Evolutionary conservation across 2,888 invertebrate genomes (phyloP), one percentile per base, ranked within the genome.

Genomic region (Eledona agricola): DNA sequence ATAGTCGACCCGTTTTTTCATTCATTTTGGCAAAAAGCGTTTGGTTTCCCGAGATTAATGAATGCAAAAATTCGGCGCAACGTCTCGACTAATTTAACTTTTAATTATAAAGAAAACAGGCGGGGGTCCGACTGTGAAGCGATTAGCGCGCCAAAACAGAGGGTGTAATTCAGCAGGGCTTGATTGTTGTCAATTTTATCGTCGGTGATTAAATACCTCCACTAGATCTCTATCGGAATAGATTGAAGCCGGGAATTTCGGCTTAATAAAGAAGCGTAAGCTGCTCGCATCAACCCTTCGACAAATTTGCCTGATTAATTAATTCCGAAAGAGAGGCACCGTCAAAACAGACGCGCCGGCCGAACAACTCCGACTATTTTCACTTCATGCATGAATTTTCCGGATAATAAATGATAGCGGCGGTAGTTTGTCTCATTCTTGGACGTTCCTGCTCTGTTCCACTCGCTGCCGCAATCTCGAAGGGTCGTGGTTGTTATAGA

Each of bases 401-500:
- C 60, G 62, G 64, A 66, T 64, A 66, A 66, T 66, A 66, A 66
- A 64, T 64, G 66, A 66, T 63, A 66, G 62, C 62, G 59, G 63
- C 57, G 61, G 60, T 58, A 58, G 57, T 55, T 55, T 54, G 55
- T 63, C 65, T 54, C 60, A 43, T 46, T 61, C 58, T 40, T 42
- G 42, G 32, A 46, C 54, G 55, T 37, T 35, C 12, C 46, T 49
- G 54, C 61, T 57, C 55, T 42, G 57, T 62, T 59, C 49, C 61
- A 55, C 61, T 50, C 55, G 32, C 42, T 58, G 59, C 58, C 59
- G 57, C 64, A 63, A 64, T 66, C 66, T 65, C 58, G 61, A 66
- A 68, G 68, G 66, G 64, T 65, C 66, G 65, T 57, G 65, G 68
- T 68, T 68, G 68, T 68, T 68, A 68, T 68, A 68, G 68, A 68